These are phyloP conservation scores for Rhinoptilus africanus DNA, from an alignment of 2,113 vertebrate species.

Conservation along the genomic window DNA sequence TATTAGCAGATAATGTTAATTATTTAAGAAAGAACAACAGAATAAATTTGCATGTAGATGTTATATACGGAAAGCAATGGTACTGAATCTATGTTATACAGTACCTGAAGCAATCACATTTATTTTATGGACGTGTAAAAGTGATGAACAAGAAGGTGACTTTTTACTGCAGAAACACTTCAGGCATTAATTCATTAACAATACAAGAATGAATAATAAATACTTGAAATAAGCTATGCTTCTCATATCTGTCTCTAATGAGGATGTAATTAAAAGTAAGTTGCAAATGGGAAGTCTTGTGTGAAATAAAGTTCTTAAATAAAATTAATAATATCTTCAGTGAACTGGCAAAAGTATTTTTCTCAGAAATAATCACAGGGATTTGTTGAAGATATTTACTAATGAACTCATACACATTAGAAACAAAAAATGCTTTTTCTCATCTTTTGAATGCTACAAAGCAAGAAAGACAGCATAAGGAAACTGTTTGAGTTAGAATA, in stretches of 20 bases:
- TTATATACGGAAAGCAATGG: conserved; percentile 29
- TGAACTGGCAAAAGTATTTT: conserved; percentile 24
- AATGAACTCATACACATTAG: neutral
- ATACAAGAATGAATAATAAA: conserved; percentile 67
- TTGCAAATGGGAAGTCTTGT: conserved; percentile 59
- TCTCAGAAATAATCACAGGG: conserved; percentile 9
- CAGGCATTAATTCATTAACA: conserved; percentile 67
- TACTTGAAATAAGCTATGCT: conserved; percentile 59
- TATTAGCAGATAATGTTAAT: conserved; percentile 57
- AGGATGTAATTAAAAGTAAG: conserved; percentile 70
- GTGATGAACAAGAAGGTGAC: conserved; percentile 55
- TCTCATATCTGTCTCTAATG: conserved; percentile 65
- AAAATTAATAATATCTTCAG: conserved; percentile 47
- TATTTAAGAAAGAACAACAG: conserved; percentile 63
- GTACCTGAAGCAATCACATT: conserved; percentile 40
- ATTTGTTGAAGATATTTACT: conserved; percentile 5
- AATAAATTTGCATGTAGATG: conserved; percentile 67
- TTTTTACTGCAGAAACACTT: conserved; percentile 50
- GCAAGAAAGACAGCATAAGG: neutral
- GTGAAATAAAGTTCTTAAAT: conserved; percentile 57
- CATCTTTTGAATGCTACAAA: neutral
- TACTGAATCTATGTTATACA: neutral
- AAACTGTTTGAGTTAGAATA: neutral
- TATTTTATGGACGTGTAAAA: conserved; percentile 32
- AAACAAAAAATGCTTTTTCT: neutral